A percentile compares a stretch with the other conserved stretches of the same genome.
These are phyloP conservation scores for Drosophila mayri DNA, from an alignment of 1,140 invertebrate genomes.

Conservation along the genomic window DNA sequence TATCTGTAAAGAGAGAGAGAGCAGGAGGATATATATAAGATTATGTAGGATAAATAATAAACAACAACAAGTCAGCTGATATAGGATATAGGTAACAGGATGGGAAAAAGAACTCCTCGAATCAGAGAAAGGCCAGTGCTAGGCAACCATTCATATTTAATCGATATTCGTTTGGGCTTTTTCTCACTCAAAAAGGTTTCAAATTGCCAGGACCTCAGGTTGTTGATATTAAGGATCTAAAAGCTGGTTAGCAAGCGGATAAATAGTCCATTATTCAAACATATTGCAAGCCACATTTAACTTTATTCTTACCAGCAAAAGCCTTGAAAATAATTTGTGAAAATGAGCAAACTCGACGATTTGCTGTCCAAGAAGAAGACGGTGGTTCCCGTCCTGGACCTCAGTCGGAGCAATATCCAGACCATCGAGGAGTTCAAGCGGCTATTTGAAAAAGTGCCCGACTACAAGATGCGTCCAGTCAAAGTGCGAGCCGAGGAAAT, in stretches of 20 bases:
- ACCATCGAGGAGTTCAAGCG: slow-evolving; percentile 93
- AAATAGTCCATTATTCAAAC: no score
- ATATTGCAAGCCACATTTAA: no score
- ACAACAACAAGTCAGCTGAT: neutral
- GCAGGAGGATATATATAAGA: neutral
- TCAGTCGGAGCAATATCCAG: slow-evolving; percentile 91
- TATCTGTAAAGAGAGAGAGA: slow-evolving; percentile 35
- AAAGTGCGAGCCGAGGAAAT: slow-evolving; percentile 90
- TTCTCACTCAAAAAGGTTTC: neutral
- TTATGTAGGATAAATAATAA: slow-evolving; percentile 1
- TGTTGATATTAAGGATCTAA: no score
- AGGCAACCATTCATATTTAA: slow-evolving; percentile 37
- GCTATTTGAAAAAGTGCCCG: slow-evolving; percentile 93
- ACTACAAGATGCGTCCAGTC: slow-evolving; percentile 95
- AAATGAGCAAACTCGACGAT: slow-evolving; percentile 91
- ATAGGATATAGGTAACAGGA: no score
- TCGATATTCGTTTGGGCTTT: slow-evolving; percentile 38
- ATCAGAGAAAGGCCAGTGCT: neutral
- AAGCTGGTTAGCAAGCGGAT: neutral
- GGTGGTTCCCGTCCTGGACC: slow-evolving; percentile 92
- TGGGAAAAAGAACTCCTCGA: no score
- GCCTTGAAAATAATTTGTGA: neutral
- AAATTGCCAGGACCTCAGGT: neutral
- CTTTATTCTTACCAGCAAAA: neutral
- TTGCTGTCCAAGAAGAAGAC: slow-evolving; percentile 92